Conservation (phyloP, 2,888 invertebrate species). For the Mesorhabditis sp. region DNA sequence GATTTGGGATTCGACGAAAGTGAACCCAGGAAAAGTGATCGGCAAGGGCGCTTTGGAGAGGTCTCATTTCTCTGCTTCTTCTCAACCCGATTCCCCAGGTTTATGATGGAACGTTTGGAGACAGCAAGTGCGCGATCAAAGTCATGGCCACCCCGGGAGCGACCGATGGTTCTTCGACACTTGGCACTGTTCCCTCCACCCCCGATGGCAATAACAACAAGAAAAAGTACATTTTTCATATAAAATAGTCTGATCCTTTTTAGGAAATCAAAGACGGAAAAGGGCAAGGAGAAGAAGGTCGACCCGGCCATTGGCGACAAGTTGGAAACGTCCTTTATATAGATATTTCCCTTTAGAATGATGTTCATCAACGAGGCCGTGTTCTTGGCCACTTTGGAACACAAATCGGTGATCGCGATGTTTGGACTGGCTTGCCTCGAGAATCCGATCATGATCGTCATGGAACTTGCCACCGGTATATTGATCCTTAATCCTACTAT, state of each 20-base stretch:
- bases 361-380: slow-evolving; percentile 6
- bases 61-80: neutral
- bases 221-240: neutral
- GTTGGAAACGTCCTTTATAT: neutral
- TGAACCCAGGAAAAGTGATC: neutral
- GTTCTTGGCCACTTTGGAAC: neutral
- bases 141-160: neutral
- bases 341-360: neutral
- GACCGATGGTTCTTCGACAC: no score
- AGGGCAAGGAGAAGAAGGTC: no score
- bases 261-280: no score
- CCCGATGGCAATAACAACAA: neutral
- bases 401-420: neutral
- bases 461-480: neutral
- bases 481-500: neutral
- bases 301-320: neutral
- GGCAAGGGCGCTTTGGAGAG: neutral
- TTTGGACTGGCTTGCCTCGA: neutral
- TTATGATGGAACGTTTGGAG: neutral
- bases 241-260: no score
- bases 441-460: neutral
- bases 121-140: slow-evolving; percentile 2
- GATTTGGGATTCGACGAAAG: neutral
- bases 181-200: neutral
- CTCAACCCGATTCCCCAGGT: neutral